Conservation (phyloP, 2,797 vertebrate genomes). For the Enteromius anoplus region DNA sequence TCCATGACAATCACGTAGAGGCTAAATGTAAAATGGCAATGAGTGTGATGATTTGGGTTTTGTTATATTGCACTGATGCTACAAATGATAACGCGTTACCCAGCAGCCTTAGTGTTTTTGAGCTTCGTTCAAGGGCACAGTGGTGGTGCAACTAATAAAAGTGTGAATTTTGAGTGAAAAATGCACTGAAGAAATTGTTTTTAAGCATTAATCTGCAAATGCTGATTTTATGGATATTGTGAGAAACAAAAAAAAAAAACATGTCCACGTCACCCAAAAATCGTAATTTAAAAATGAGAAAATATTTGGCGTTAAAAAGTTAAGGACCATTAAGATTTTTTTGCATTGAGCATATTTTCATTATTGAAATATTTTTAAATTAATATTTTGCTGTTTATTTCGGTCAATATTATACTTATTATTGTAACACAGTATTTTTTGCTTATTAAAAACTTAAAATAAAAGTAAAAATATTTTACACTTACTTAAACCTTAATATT, state of each 20-base stretch:
- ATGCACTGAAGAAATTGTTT: not conserved
- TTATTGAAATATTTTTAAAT: not conserved
- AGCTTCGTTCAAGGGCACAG: slow-evolving; percentile 14
- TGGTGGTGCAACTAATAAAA: not conserved
- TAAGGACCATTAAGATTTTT: not conserved
- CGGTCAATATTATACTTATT: not conserved
- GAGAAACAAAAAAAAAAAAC: not conserved
- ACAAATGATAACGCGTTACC: slow-evolving; percentile 16
- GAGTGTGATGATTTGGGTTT: not conserved
- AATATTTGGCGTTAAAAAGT: not conserved
- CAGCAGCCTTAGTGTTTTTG: slow-evolving; percentile 23
- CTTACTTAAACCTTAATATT: not conserved
- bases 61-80: slow-evolving; percentile 11
- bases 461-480: not conserved
- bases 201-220: not conserved
- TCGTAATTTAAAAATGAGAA: fast-evolving
- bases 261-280: not conserved
- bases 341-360: not conserved
- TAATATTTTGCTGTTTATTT: slow-evolving; percentile 1
- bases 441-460: not conserved
- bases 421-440: not conserved
- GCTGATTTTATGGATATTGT: not conserved
- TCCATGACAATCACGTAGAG: slow-evolving; percentile 47
- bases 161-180: not conserved
- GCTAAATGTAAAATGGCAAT: slow-evolving; percentile 4